phyloP scores from a whole-genome alignment of 1,140 invertebrate genomes.

The Dinothrombium tinctorium region DNA sequence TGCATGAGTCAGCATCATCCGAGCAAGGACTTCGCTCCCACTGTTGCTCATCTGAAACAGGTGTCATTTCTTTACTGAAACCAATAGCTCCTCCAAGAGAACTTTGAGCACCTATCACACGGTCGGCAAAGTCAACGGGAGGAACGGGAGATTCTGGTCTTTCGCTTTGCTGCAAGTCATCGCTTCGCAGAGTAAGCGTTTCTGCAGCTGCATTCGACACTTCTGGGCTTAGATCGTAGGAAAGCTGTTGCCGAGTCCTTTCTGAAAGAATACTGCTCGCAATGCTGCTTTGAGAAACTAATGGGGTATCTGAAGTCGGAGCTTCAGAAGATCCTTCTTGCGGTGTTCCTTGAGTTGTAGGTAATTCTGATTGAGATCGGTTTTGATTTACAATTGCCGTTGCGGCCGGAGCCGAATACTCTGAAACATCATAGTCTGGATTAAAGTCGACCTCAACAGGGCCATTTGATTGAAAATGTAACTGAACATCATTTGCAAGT shows the following conservation, averaged over 20 bases:
- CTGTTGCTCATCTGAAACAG: background rate
- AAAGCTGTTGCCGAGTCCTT: slow-evolving; percentile 4
- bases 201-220: background rate
- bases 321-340: background rate
- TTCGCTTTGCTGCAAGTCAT: background rate
- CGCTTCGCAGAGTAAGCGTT: background rate
- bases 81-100: background rate
- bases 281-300: slow-evolving; percentile 3
- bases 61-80: background rate
- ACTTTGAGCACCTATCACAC: background rate
- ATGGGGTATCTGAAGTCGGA: background rate
- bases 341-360: slow-evolving; percentile 11
- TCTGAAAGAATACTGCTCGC: slow-evolving; percentile 1
- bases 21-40: background rate
- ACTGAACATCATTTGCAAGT: background rate
- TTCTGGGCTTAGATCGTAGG: slow-evolving; percentile 9
- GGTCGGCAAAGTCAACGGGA: background rate
- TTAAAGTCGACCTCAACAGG: slow-evolving; percentile 31
- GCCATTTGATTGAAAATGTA: slow-evolving; percentile 22
- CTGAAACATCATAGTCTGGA: slow-evolving; percentile 24
- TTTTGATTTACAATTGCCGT: background rate
- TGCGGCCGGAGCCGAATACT: slow-evolving; percentile 14
- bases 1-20: background rate
- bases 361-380: background rate
- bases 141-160: slow-evolving; percentile 3